Base-by-base conservation (phyloP, 2,888 invertebrate genomes). In the Trissolcus brochymenae region DNA sequence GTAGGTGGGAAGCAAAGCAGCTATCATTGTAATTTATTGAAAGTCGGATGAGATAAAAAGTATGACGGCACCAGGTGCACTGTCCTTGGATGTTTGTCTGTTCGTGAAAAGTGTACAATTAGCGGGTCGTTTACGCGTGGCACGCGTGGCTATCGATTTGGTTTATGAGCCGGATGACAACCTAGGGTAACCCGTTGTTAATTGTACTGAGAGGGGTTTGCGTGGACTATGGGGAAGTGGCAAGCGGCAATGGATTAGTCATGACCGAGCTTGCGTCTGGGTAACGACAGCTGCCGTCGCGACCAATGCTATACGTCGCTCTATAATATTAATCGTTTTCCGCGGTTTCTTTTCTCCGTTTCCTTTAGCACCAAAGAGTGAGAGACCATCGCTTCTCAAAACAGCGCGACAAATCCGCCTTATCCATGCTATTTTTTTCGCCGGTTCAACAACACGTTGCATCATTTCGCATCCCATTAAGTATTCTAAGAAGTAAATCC, bases 251-350 rank as follows among this genome's bases (percentile, higher is more conserved):
- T 61, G 78, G 86, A 86, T 86, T 86, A 86, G 86, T 87, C 87
- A 86, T 84, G 86, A 82, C 83, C 83, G 81, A 84, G 84, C 82
- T 83, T 79, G 83, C 81, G 81, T 81, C 83, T 85, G 87, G 86
- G 85, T 85, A 86, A 86, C 85, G 86, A 86, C 86, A 87, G 86
- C 85, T 87, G 87, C 84, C 85, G 82, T 82, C 80, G 79, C 79
- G 80, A 79, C 81, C 62, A 66, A 80, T 80, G 78, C 81, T 25
- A 70, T 51, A 16, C 70, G 67, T 43, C 55, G 65, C 57, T 61
- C 66, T 66, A 49, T 51, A 71, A 71, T 71, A 56, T 76, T 76
- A 71, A 76, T 76, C 71, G 66, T 21, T 67, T 71, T 70, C 59
- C 68, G 54, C 57, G 16, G 56, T 56, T 74, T 74, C 66, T 67